Percentiles rank a stretch among this genome's conserved stretches.
phyloP scores from a whole-genome alignment of 2,113 vertebrate species.

The Pangasianodon hypophthalmus region DNA sequence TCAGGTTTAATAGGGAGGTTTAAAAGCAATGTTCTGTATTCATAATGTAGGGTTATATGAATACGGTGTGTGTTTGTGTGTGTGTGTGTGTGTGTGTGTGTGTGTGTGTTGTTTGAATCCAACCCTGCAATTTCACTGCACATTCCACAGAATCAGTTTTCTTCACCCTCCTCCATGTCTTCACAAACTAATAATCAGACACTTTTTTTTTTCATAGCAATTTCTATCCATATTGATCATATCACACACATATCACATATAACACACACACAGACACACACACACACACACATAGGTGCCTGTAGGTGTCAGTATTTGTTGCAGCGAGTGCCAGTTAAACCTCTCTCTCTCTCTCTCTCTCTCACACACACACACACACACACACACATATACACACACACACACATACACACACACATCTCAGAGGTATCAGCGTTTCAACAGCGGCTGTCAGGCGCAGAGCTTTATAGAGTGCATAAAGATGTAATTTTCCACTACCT shows the following conservation, averaged over 20 bases:
- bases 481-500: constrained; percentile 39
- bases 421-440: background rate
- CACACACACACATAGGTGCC: constrained; percentile 37
- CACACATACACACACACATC: constrained; percentile 4
- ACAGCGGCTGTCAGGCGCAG: constrained; percentile 16
- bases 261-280: background rate
- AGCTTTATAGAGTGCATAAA: constrained; percentile 51
- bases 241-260: background rate
- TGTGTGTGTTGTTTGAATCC: background rate
- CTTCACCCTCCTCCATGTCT: background rate
- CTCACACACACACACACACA: background rate
- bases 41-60: background rate
- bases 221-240: background rate
- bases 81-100: background rate
- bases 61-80: background rate
- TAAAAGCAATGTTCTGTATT: background rate
- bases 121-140: background rate
- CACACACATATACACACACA: background rate
- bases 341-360: background rate
- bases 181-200: background rate
- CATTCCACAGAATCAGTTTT: background rate
- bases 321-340: background rate
- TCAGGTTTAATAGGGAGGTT: background rate
- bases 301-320: constrained; percentile 61
- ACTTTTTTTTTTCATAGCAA: background rate